Evolutionary conservation across 2,797 vertebrate species (phyloP).

Genomic region (Anolis apletophallus): DNA sequence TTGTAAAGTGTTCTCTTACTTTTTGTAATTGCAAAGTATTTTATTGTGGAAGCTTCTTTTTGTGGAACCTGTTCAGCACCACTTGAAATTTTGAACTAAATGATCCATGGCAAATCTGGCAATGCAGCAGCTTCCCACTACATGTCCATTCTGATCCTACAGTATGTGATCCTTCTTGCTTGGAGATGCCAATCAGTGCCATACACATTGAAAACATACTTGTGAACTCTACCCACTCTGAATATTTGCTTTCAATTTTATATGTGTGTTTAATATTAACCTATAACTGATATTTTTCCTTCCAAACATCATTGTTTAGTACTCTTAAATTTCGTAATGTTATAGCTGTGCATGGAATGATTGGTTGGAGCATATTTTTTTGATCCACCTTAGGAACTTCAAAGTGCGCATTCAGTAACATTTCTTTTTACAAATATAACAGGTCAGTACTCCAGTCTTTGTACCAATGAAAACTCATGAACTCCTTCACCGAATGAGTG

Average conservation of each 20-base stretch:
- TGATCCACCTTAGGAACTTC: slow-evolving; percentile 33
- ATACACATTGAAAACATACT: background rate
- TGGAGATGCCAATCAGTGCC: background rate
- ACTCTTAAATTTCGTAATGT: background rate
- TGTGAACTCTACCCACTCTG: background rate
- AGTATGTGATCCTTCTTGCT: background rate
- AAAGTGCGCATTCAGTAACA: slow-evolving; percentile 51
- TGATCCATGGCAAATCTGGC: too few species aligned
- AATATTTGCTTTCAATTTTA: background rate
- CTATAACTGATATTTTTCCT: background rate
- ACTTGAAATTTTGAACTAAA: too few species aligned
- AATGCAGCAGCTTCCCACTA: background rate
- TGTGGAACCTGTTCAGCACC: too few species aligned
- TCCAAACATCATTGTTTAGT: too few species aligned
- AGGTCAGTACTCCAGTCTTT: slow-evolving; percentile 87
- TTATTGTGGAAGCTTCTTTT: too few species aligned
- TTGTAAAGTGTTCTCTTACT: too few species aligned
- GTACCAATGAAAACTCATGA: slow-evolving; percentile 85
- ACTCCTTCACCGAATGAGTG: slow-evolving; percentile 95
- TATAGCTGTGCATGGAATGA: slow-evolving; percentile 38
- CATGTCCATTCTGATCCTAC: background rate
- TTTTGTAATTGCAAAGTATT: too few species aligned
- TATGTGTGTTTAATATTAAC: background rate
- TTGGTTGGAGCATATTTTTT: background rate
- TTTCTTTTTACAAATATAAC: slow-evolving; percentile 52